Evolutionary conservation across 1,140 invertebrate genomes (phyloP), one percentile per base, ranked within the genome.

Genomic region (Caenorhabditis tropicalis): DNA sequence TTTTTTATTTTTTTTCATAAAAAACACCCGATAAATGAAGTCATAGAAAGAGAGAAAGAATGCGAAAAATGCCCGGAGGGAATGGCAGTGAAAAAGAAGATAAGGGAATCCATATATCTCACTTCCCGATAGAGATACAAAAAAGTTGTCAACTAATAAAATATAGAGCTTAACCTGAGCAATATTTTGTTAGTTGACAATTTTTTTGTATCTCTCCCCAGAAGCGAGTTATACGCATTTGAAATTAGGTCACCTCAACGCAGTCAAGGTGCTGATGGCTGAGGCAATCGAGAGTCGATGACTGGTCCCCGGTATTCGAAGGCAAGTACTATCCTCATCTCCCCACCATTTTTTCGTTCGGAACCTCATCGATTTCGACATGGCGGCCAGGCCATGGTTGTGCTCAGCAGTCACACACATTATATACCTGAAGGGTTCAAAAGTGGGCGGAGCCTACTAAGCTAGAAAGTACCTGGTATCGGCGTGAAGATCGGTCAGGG

Each of bases 351-450:
- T 83, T 49, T 88, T 79, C 2, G 89, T 90, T 36, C 87, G 82
- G 82, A 90, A 90, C 10, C 89, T 88, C 60, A 90, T 86, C 24
- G 82, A 83, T 80, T 90, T 89, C 36, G 86, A 87, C 89, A 90
- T 90, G 49, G 89, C 89, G 4, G 89, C 89, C 12, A 91, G 85
- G 15, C 90, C 90, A 58, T 88, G 88, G 79, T 91, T 91, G 87
- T 91, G 90, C 70, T 90, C 88, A 7, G 90, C 90, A n/a, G 87
- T 51, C 0, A 91, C 88, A 79, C 90, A 90, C 9, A 86, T 84
- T 65, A 90, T 90, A 81, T 91, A 89, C 48, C 84, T 85, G 58
- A 12, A 51, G 82, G 9, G 2, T 27, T 56, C 21, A 19, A 27
- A 27, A n/a, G 15, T 21, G 3, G 4, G 12, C 10, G 15, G 7